Percentiles rank a stretch among this genome's conserved stretches.
phyloP scores from a whole-genome alignment of 2,113 vertebrate species.

The Nesoenas mayeri region DNA sequence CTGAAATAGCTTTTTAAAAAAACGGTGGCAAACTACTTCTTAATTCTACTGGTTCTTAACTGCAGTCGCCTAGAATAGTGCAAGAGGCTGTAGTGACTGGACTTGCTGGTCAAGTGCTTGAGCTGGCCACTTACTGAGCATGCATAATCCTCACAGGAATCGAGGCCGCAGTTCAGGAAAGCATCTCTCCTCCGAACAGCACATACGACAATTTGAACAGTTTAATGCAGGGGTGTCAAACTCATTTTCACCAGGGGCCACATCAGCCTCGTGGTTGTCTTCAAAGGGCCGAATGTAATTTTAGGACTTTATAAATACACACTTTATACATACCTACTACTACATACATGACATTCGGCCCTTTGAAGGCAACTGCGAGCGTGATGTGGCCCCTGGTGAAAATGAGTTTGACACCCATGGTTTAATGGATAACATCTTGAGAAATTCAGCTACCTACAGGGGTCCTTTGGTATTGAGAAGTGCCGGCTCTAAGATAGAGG shows the following conservation, averaged over 20 bases:
- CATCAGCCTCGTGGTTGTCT: too few relatives aligned
- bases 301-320: too few relatives aligned
- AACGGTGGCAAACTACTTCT: neutral
- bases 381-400: too few relatives aligned
- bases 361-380: too few relatives aligned
- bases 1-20: conserved; percentile 52
- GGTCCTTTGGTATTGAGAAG: neutral
- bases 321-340: too few relatives aligned
- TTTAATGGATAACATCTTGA: neutral
- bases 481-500: neutral
- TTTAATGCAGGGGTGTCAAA: neutral
- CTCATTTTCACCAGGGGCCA: too few relatives aligned
- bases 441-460: neutral
- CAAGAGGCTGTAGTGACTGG: conserved; percentile 2
- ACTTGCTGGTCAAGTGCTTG: conserved; percentile 30
- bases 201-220: neutral
- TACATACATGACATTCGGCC: too few relatives aligned
- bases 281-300: too few relatives aligned
- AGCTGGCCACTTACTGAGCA: neutral
- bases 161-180: neutral
- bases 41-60: neutral
- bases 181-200: neutral
- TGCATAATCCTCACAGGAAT: neutral
- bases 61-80: neutral
- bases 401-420: too few relatives aligned